Evolutionary conservation across 37 sponge, comb jelly and placozoan species (phyloP).

Genomic region (Bolinopsis microptera): DNA sequence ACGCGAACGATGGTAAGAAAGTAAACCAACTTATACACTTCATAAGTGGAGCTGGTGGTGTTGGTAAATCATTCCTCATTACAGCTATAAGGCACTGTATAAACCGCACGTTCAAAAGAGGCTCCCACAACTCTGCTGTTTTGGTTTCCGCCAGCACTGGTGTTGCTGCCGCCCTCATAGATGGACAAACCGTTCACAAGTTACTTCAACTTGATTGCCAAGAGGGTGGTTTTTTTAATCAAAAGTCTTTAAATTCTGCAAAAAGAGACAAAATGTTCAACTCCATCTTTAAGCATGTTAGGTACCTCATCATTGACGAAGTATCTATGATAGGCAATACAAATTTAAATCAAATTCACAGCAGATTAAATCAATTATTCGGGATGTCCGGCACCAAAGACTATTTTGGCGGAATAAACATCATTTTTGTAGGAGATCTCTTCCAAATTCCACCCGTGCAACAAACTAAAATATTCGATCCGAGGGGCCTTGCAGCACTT

Average conservation of each 20-base stretch:
- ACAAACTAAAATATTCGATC: conserved; percentile 49
- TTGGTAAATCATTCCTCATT: conserved; percentile 29
- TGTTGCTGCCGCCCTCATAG: conserved; percentile 26
- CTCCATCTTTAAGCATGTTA: neutral
- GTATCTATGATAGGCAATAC: conserved; percentile 63
- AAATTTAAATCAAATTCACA: conserved; percentile 40
- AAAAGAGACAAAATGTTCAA: neutral
- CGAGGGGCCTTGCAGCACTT: neutral
- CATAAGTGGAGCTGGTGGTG: conserved; percentile 32
- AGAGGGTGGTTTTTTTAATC: neutral
- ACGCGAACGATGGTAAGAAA: neutral
- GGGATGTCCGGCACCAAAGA: neutral
- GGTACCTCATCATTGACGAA: conserved; percentile 32
- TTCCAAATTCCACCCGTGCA: conserved; percentile 47
- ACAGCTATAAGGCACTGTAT: neutral
- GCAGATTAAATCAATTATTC: neutral
- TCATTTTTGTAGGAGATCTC: conserved; percentile 33
- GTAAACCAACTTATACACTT: conserved; percentile 59
- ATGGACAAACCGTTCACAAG: conserved; percentile 28
- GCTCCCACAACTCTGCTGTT: neutral
- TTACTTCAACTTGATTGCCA: conserved; percentile 42
- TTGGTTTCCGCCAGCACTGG: conserved; percentile 31
- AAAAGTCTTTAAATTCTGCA: neutral
- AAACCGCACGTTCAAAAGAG: neutral
- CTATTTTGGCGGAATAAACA: conserved; percentile 22